Evolutionary conservation across 2,797 vertebrate species (phyloP), one percentile per base, ranked within the genome.

Genomic region (Pantherophis alleghaniensis): DNA sequence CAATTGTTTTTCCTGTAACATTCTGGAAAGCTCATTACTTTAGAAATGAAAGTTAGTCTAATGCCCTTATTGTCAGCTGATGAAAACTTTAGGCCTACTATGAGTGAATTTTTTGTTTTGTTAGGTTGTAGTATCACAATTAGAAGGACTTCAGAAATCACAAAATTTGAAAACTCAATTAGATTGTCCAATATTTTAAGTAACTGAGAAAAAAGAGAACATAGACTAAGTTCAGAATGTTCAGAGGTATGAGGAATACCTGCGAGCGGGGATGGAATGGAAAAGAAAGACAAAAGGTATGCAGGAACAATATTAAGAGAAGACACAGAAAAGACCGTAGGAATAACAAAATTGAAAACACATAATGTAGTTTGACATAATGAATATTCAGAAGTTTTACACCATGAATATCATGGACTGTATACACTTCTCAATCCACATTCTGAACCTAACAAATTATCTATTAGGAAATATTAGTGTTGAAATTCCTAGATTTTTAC

Each of bases 31-130:
- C 37, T 86, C 57, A 83, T 37, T 60, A 16, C 22, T 83, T 61
- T 53, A 60, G 16, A 90, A 55, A 88, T 87, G 10, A 91, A 88
- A 55, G 24, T 12, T n/a, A 91, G 22, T 37, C 26, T 42, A 88
- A 51, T 88, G 22, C 12, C n/a, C 37, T 90, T 93, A 86, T 89
- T 86, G 42, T 37, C 57, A 89, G 66, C 57, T 90, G 32, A 90
- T 55, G 47, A 91, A 92, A 90, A 57, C 26, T n/a, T 94, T 79
- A 88, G 32, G 24, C 79, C 20, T 66, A 28, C 59, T 92, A 92
- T 59, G 7, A 60, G 32, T 32, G 32, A 26, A 42, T 47, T 47
- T 79, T 12, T 11, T 57, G 12, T 87, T 11, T 87, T 92, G 87
- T 92, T 83, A 79, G 28, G 59, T 79, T 90, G 59, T 42, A 74